Evolutionary conservation across 23 tunicate genomes (phyloP).

Genomic region (Trididemnum clinides): DNA sequence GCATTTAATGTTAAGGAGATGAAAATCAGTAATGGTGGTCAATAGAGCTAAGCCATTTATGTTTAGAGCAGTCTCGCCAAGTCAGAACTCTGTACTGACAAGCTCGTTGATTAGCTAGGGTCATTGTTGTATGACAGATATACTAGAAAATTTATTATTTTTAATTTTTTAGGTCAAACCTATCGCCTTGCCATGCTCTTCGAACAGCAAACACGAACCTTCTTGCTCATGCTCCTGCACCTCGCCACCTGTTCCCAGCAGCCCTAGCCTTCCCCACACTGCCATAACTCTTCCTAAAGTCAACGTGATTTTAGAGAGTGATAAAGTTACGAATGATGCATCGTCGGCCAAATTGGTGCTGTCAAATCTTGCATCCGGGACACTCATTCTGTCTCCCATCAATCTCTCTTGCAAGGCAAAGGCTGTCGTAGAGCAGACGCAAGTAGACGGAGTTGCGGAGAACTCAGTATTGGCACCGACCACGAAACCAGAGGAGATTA

Average conservation of each 20-base stretch:
- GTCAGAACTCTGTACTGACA: no score
- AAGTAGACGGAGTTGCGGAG: not conserved
- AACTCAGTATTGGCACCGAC: not conserved
- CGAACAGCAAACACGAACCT: not conserved
- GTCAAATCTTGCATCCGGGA: conserved; percentile 35
- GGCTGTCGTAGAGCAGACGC: not conserved
- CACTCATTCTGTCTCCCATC: conserved; percentile 32
- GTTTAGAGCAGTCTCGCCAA: no score
- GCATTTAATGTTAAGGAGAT: no score
- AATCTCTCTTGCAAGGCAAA: not conserved
- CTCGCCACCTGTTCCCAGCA: not conserved
- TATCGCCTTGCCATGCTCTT: not conserved
- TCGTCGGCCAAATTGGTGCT: conserved; percentile 33
- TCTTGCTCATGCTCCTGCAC: not conserved
- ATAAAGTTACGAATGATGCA: not conserved
- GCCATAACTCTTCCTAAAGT: conserved; percentile 9
- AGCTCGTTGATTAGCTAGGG: no score
- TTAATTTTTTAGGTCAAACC: not conserved
- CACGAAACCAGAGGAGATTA: conserved; percentile 15
- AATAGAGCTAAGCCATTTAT: no score
- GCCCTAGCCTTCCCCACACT: not conserved
- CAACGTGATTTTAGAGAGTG: conserved; percentile 7
- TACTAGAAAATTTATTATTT: no score
- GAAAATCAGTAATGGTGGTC: no score
- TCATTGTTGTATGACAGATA: no score